Percentiles rank a stretch among this genome's conserved stretches.
These are phyloP conservation scores for Anadara kagoshimensis DNA, from an alignment of 1,140 invertebrate species.

Conservation along the genomic window DNA sequence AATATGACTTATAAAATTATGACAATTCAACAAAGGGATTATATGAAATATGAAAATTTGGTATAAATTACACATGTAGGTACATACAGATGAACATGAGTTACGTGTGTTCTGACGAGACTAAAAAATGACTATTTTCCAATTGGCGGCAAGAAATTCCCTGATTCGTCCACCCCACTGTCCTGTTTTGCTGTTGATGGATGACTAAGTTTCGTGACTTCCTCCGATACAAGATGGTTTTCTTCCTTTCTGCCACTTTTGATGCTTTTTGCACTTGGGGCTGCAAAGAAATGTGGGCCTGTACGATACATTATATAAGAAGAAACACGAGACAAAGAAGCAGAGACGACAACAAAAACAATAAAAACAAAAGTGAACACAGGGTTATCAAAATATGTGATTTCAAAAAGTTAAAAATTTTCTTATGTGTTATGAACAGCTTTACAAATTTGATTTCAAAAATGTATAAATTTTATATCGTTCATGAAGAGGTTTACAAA, in stretches of 20 bases:
- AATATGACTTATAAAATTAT: no score
- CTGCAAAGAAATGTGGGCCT: slow-evolving; percentile 46
- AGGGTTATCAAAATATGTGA: no score
- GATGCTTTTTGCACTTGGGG: slow-evolving; percentile 46
- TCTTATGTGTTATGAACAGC: no score
- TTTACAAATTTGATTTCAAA: no score
- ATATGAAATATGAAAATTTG: no score
- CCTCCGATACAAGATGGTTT: slow-evolving; percentile 25
- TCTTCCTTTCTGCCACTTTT: slow-evolving; percentile 43
- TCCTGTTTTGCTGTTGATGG: slow-evolving; percentile 20
- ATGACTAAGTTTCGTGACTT: slow-evolving; percentile 27
- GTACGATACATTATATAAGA: slow-evolving; percentile 13
- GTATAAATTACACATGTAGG: no score
- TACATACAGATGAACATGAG: no score
- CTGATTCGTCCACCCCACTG: slow-evolving; percentile 19
- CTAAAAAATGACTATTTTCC: slow-evolving; percentile 21
- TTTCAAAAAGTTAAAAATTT: no score
- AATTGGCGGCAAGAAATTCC: slow-evolving; percentile 45
- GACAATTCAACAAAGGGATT: no score
- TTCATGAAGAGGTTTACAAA: no score
- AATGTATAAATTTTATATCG: no score
- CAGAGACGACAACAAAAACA: slow-evolving; percentile 2
- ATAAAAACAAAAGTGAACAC: background rate
- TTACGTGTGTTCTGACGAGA: no score
- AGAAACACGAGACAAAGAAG: background rate